phyloP scores from a whole-genome alignment of 1,140 invertebrate genomes.

The Nasonia vitripennis region DNA sequence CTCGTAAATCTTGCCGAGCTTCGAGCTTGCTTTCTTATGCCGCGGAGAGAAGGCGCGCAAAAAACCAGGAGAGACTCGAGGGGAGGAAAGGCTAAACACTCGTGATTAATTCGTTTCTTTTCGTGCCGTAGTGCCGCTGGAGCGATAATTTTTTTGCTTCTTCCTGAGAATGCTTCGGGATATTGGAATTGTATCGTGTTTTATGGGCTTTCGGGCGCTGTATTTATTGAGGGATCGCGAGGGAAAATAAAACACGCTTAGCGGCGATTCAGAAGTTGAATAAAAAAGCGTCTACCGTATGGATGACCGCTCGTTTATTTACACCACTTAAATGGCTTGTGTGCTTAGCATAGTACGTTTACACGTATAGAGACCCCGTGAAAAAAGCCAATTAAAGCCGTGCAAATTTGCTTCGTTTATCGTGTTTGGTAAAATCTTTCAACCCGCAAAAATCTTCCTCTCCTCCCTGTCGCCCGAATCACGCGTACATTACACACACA shows the following conservation, averaged over 20 bases:
- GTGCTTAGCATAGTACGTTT: background rate
- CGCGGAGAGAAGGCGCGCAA: slow-evolving; percentile 24
- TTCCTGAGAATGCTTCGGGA: no score
- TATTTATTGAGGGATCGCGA: background rate
- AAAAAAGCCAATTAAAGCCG: no score
- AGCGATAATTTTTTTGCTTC: background rate
- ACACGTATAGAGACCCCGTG: no score
- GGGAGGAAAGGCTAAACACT: slow-evolving; percentile 33
- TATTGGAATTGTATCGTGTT: no score
- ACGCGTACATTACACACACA: no score
- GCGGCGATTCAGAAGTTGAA: no score
- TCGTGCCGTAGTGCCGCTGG: no score
- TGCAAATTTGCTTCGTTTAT: no score
- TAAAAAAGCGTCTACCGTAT: background rate
- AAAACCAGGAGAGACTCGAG: slow-evolving; percentile 34
- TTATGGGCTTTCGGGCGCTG: no score
- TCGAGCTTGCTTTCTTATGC: slow-evolving; percentile 38
- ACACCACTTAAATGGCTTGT: slow-evolving; percentile 3
- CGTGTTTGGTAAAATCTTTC: no score
- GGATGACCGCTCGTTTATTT: slow-evolving; percentile 17
- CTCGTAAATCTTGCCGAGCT: slow-evolving; percentile 56
- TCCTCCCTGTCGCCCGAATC: no score
- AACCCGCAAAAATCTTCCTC: no score
- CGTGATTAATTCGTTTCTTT: slow-evolving; percentile 36
- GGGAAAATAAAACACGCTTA: background rate